A percentile compares a stretch with the other conserved stretches of the same genome.
Evolutionary conservation across 2,888 invertebrate species (phyloP).

Genomic region (Eretmocerus hayati): DNA sequence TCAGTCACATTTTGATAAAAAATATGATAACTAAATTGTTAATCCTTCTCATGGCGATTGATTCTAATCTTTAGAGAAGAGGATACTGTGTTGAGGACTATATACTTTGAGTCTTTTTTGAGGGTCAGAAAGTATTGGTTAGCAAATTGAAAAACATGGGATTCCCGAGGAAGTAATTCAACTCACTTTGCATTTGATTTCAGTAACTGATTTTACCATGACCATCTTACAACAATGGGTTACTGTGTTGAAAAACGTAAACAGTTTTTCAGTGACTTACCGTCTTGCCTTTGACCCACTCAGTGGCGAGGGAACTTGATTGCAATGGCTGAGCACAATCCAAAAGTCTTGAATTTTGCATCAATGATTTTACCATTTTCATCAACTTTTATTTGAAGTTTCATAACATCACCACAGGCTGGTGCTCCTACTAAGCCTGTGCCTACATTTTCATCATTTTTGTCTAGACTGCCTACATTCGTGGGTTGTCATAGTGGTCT

Average conservation of each 20-base stretch:
- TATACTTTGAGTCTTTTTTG: no score
- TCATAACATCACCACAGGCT: slow-evolving; percentile 99
- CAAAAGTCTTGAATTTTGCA: slow-evolving; percentile 99
- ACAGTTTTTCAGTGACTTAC: slow-evolving; percentile 36
- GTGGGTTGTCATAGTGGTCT: slow-evolving; percentile 98
- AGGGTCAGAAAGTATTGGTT: no score
- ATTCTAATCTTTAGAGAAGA: no score
- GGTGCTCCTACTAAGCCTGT: slow-evolving; percentile 99
- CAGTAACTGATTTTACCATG: no score
- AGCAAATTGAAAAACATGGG: no score
- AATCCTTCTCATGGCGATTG: no score
- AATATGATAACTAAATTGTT: no score
- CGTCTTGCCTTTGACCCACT: slow-evolving; percentile 95
- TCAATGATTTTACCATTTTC: slow-evolving; percentile 94
- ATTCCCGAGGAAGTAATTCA: not conserved
- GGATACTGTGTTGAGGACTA: no score
- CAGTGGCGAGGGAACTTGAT: slow-evolving; percentile 94
- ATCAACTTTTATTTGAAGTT: slow-evolving; percentile 92
- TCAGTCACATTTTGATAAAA: no score
- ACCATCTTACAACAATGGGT: no score
- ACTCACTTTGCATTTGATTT: no score
- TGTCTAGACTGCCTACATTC: slow-evolving; percentile 98
- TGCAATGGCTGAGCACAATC: slow-evolving; percentile 98
- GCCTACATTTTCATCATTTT: slow-evolving; percentile 86
- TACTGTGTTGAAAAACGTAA: no score